Evolutionary conservation across 2,888 invertebrate genomes (phyloP).

Genomic region (Mystacides longicornis): DNA sequence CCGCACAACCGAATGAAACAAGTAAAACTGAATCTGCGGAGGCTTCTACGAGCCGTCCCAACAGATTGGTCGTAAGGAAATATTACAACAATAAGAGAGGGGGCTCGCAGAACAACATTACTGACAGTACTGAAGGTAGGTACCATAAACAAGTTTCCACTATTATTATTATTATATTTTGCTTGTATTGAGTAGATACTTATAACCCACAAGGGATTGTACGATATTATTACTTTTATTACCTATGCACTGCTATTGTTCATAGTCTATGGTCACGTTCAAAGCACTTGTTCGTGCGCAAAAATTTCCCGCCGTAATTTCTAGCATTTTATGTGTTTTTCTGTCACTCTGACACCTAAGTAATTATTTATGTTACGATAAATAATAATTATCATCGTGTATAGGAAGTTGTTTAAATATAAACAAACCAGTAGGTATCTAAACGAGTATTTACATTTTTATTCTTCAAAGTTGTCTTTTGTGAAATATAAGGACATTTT

Average conservation of each 20-base stretch:
- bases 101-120: conserved; percentile 2
- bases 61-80: conserved; percentile 25
- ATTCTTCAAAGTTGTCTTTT: too few species aligned
- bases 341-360: too few species aligned
- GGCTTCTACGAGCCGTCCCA: conserved; percentile 16
- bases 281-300: conserved; percentile 19
- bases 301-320: conserved; percentile 17
- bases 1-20: conserved; percentile 8
- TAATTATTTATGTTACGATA: too few species aligned
- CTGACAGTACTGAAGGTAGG: not conserved
- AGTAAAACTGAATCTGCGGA: conserved; percentile 18
- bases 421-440: too few species aligned
- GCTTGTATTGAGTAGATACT: too few species aligned
- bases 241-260: not conserved
- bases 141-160: conserved; percentile 18
- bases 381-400: too few species aligned
- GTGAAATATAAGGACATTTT: too few species aligned
- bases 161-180: conserved; percentile 5
- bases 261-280: conserved; percentile 24
- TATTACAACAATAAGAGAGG: conserved; percentile 16
- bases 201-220: conserved; percentile 2
- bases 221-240: conserved; percentile 4
- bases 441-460: too few species aligned
- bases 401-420: too few species aligned
- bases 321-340: too few species aligned